Base-by-base conservation (phyloP, 2,888 invertebrate species). In the Ischnus inquisitorius region DNA sequence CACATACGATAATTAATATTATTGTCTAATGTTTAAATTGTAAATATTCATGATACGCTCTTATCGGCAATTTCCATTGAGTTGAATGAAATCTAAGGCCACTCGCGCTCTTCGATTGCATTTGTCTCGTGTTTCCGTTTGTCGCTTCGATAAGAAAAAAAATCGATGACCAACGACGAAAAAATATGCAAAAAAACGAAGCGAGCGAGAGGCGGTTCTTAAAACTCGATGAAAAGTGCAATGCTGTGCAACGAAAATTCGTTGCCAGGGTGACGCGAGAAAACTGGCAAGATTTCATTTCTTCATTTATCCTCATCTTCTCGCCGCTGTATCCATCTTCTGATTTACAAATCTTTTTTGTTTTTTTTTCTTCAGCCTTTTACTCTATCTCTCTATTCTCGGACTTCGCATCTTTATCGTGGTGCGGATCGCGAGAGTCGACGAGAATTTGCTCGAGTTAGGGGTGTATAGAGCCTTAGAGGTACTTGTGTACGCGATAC, bases 171-270 rank as follows among this genome's bases (percentile, higher is more conserved):
- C 12, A 5, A 48, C 54, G 46, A 46, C 28, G 43, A 16, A 57
- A 22, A 67, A 54, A 51, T 16, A 39, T 14, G 14, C 62, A 14
- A 54, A 46, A 48, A 10, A 62, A 16, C 16, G 51, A 43, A 48
- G 84, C 72, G 80, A 80, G 64, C 64, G 72, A 84, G 82, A 84
- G 78, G 69, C 62, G 60, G 88, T 92, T 92, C 91, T 90, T 91
- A 83, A 88, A 93, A 93, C 91, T 92, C 93, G 91, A 92, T 93
- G 93, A 91, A 93, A 93, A 93, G 93, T 93, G 92, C 90, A 72
- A 65, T 84, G 85, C 86, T 86, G 64, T 60, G 48, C 79, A 87
- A 84, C 81, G 82, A 81, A 46, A 84, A 83, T 82, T 79, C 77
- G 71, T 79, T 69, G 79, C 80, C 68, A 84, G 79, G 84, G 80